Evolutionary conservation across 1,140 invertebrate species (phyloP).

Genomic region (Augochlora pura): DNA sequence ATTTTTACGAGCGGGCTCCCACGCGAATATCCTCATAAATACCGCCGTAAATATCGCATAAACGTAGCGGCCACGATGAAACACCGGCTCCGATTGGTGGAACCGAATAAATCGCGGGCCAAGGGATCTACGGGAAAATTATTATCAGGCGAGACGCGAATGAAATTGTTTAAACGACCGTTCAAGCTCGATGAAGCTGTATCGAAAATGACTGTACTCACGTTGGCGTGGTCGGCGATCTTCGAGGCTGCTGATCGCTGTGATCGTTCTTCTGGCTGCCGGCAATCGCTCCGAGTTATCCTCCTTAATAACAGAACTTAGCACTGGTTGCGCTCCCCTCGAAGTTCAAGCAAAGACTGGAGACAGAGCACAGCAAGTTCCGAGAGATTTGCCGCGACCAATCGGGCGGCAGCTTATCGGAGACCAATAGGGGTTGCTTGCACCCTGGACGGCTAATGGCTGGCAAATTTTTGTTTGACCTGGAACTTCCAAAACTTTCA

Average conservation of each 20-base stretch:
- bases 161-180: no score
- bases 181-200: no score
- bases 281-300: no score
- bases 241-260: no score
- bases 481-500: no score
- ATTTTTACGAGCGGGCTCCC: slow-evolving; percentile 39
- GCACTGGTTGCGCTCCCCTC: neutral
- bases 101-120: slow-evolving; percentile 1
- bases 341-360: neutral
- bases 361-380: neutral
- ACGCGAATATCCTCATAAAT: slow-evolving; percentile 33
- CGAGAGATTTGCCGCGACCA: neutral
- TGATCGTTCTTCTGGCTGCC: no score
- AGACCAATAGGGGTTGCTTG: no score
- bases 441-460: no score
- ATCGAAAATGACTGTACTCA: no score
- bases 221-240: no score
- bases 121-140: neutral
- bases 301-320: neutral
- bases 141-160: neutral
- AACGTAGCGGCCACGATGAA: slow-evolving; percentile 13
- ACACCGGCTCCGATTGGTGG: neutral
- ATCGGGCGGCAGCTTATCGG: neutral
- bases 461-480: no score
- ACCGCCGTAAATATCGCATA: slow-evolving; percentile 5